These are phyloP conservation scores for Eumeta japonica DNA, from an alignment of 1,140 invertebrate genomes.

Conservation along the genomic window DNA sequence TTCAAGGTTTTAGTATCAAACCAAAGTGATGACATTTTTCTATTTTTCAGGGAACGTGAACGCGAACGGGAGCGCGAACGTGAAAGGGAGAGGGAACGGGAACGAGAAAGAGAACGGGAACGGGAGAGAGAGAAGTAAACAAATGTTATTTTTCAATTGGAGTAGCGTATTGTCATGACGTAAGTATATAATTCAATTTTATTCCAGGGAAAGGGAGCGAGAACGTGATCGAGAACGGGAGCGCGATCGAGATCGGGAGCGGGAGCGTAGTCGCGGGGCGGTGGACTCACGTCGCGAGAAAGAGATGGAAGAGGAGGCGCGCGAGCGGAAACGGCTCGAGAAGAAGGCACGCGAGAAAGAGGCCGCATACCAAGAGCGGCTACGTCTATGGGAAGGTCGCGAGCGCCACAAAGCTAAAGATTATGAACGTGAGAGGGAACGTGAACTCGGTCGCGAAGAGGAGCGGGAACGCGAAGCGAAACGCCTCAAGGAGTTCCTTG, in stretches of 20 bases:
- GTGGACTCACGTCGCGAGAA: constrained; percentile 66
- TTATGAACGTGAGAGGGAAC: constrained; percentile 85
- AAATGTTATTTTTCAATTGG: neutral
- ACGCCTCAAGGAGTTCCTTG: constrained; percentile 93
- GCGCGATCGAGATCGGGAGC: constrained; percentile 23
- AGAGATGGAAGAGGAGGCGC: constrained; percentile 87
- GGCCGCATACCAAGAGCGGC: constrained; percentile 79
- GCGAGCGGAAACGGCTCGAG: constrained; percentile 87
- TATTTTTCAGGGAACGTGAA: constrained; percentile 26
- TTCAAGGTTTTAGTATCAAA: no score
- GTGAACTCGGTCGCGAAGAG: constrained; percentile 79
- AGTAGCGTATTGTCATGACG: no score
- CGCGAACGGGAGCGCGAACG: constrained; percentile 61
- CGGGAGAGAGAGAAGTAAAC: no score
- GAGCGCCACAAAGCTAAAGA: constrained; percentile 92
- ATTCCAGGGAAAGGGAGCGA: no score
- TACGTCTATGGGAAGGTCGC: constrained; percentile 86
- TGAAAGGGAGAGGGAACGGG: constrained; percentile 52
- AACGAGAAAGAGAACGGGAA: no score
- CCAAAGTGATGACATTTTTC: constrained; percentile 5
- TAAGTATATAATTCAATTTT: constrained; percentile 3
- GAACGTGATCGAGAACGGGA: constrained; percentile 59
- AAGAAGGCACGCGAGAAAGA: constrained; percentile 91
- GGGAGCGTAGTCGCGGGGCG: constrained; percentile 25
- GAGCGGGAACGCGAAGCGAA: constrained; percentile 88